A percentile compares a stretch with the other conserved stretches of the same genome.
Evolutionary conservation across 1,140 invertebrate genomes (phyloP).

Genomic region (Pollicipes pollicipes): DNA sequence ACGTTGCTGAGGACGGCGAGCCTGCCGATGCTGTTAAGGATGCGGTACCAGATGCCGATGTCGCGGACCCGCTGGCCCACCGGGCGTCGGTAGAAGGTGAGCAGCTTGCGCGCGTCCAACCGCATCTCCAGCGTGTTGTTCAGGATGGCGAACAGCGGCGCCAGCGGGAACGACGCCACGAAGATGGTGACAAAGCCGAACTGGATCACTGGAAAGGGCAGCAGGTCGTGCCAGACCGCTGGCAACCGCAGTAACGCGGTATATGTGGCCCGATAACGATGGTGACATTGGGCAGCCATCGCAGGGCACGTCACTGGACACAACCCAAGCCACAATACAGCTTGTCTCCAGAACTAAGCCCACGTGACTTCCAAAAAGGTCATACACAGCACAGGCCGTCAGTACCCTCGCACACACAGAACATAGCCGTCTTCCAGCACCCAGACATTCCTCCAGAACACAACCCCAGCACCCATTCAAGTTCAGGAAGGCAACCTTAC

Average conservation of each 20-base stretch:
- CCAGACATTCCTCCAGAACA: neutral
- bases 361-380: neutral
- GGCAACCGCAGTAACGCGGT: neutral
- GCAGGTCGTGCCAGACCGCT: neutral
- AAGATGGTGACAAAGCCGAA: constrained; percentile 83
- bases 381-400: too few relatives aligned
- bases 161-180: constrained; percentile 72
- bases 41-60: constrained; percentile 83
- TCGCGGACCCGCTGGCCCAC: constrained; percentile 64
- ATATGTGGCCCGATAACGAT: neutral
- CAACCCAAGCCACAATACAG: neutral
- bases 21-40: constrained; percentile 72
- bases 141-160: constrained; percentile 66
- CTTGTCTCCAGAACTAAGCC: neutral
- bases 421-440: too few relatives aligned
- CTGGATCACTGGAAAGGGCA: constrained; percentile 44
- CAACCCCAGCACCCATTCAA: neutral
- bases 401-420: too few relatives aligned
- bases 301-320: neutral
- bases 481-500: too few relatives aligned
- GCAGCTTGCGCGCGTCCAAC: constrained; percentile 66
- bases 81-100: constrained; percentile 63
- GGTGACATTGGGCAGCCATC: neutral
- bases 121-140: constrained; percentile 83
- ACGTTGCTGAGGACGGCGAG: constrained; percentile 86